Evolutionary conservation across 2,888 invertebrate genomes (phyloP), one percentile per base, ranked within the genome.

Genomic region (Hydriomena furcata): DNA sequence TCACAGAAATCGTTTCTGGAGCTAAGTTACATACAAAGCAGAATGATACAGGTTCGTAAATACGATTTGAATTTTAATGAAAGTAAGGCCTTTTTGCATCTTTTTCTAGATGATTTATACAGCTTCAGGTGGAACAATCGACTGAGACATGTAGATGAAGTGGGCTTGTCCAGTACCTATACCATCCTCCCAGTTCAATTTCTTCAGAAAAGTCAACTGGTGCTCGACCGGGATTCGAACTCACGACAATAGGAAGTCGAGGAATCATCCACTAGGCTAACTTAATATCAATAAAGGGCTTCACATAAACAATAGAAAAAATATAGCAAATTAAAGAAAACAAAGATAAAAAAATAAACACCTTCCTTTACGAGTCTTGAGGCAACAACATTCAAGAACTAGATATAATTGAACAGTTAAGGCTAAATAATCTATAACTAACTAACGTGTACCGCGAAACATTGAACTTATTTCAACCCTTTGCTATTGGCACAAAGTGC

Each of bases 281-380:
- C 34, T 24, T 31, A 27, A 17, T 11, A 30, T 24, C 31, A 48
- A 10, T 17, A 31, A 32, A 20, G 11, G 11, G 5, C 42, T 30
- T 43, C 58, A 65, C 52, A 55, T 62, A 67, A 66, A 30, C 60
- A 61, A 56, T 61, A 61, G 48, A 57, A 55, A n/a, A 47, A 60
- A 51, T 62, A 58, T 65, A 65, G 54, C 41, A 36, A 36, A 38
- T 32, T 10, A 20, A 20, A 10, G 23, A 28, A 41, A 35, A 20
- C 31, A 23, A 23, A 10, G 35, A 28, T 38, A 17, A 35, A 34
- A 20, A 44, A 28, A 48, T 37, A 49, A n/a, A 46, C 45, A 45
- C 21, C 20, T 23, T 11, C 5, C 12, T 8, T 23, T 32, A 1
- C n/a, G n/a, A n/a, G 13, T 36, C 4, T 5, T 7, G 13, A 41